A percentile compares a stretch with the other conserved stretches of the same genome.
Evolutionary conservation across 2,113 vertebrate species (phyloP).

Genomic region (Eptesicus fuscus): DNA sequence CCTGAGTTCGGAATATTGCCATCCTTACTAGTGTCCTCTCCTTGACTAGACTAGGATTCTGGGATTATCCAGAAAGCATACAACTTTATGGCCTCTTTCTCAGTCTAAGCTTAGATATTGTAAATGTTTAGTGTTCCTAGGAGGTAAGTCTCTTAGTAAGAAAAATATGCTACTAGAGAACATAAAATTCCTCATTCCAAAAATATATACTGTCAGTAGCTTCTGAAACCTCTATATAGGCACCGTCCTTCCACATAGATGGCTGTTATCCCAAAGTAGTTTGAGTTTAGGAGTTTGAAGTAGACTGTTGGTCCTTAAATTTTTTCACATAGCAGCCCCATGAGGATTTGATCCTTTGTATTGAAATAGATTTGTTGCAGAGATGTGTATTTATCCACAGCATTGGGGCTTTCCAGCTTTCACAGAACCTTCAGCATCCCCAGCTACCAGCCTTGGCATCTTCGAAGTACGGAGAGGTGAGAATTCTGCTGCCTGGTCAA

Average conservation of each 20-base stretch:
- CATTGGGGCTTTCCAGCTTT: conserved; percentile 75
- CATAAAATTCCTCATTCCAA: conserved; percentile 19
- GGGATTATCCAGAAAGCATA: neutral
- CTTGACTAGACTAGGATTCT: neutral
- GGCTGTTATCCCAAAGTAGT: conserved; percentile 11
- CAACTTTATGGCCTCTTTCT: neutral
- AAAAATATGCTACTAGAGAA: conserved; percentile 10
- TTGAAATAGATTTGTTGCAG: conserved; percentile 69
- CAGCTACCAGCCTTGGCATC: conserved; percentile 74
- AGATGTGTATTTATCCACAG: conserved; percentile 74
- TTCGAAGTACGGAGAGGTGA: conserved; percentile 76
- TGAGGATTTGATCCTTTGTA: conserved; percentile 49
- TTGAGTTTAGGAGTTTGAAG: conserved; percentile 40
- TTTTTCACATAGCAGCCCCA: neutral
- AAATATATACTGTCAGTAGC: neutral
- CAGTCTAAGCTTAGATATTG: neutral
- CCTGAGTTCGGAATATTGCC: conserved; percentile 26
- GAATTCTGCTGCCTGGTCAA: conserved; percentile 58
- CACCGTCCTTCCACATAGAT: neutral
- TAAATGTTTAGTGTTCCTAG: conserved; percentile 41
- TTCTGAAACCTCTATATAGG: conserved; percentile 20
- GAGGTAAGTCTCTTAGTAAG: conserved; percentile 22
- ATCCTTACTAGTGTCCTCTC: neutral
- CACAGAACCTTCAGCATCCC: conserved; percentile 71
- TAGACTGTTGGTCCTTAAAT: neutral